phyloP scores from a whole-genome alignment of 2,797 vertebrate genomes.

The Aulostomus chinensis region DNA sequence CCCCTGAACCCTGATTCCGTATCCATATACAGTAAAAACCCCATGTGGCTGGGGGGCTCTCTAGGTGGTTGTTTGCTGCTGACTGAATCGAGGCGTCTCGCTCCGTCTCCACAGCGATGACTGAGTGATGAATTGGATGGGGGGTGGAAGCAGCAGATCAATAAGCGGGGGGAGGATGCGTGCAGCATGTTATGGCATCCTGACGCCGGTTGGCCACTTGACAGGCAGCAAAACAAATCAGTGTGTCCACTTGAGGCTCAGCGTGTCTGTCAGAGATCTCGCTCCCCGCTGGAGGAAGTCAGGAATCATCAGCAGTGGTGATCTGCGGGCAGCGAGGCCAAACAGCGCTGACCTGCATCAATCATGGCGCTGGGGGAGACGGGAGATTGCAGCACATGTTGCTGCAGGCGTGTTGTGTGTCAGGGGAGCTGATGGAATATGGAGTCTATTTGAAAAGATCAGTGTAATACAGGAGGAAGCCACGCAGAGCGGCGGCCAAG shows the following conservation, averaged over 20 bases:
- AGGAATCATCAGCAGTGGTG: conserved; percentile 38
- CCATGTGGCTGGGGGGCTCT: too few relatives aligned
- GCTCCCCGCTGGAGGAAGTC: conserved; percentile 20
- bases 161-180: conserved; percentile 36
- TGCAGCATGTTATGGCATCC: conserved; percentile 38
- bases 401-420: neutral
- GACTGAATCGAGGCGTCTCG: too few relatives aligned
- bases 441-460: conserved; percentile 57
- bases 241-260: conserved; percentile 39
- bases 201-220: conserved; percentile 38
- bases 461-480: conserved; percentile 51
- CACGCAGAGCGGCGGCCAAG: conserved; percentile 35
- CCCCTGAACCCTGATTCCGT: too few relatives aligned
- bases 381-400: conserved; percentile 55
- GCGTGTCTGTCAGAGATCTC: conserved; percentile 27
- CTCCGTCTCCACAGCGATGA: conserved; percentile 7
- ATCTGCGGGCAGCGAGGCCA: conserved; percentile 31
- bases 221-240: conserved; percentile 72
- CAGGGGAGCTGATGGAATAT: conserved; percentile 25
- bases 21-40: too few relatives aligned
- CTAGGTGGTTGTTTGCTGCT: too few relatives aligned
- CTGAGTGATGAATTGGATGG: conserved; percentile 23
- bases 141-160: conserved; percentile 44
- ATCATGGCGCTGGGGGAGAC: conserved; percentile 62
- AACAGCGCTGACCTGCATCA: conserved; percentile 60